Base-by-base conservation (phyloP, 2,888 invertebrate genomes). In the Scaptodrosophila latifasciaeformis region DNA sequence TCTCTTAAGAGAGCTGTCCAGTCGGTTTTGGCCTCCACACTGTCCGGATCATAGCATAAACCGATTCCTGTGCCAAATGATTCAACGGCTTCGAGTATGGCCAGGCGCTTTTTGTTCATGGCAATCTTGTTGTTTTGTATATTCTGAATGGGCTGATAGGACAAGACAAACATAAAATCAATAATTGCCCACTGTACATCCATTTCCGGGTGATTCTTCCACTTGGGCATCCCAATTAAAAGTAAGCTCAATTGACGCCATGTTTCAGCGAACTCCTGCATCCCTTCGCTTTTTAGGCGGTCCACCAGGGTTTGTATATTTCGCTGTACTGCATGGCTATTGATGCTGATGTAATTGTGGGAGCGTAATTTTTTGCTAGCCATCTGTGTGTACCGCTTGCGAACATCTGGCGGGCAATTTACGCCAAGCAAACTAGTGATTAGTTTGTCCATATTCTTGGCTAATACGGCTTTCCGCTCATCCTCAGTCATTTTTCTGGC, bases 161-260 rank as follows among this genome's bases (percentile, higher is more conserved):
- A 83, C 7, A 89, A 62, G 56, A 85, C 72, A 1, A 89, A 61
- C 2, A 89, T 60, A 10, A 89, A 82, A 17, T 87, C 87, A 4
- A 89, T 59, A 30, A 89, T 53, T 0, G 86, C 83, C 88, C 89
- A 89, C 57, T 88, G 87, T 1, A 88, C 68, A 65, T 89, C 88
- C 35, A 81, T 68, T 59, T 85, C 82, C 50, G 82, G 77, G 40
- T 84, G 83, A 12, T 77, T 67, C n/a, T 67, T 49, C 62, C 82
- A 84, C 0, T 70, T 54, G 0, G 82, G 81, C 55, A 84, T 67
- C 0, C 70, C 70, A 2, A 86, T 58, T 12, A 86, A 56, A 18
- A 72, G 56, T 13, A 68, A 65, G 24, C 86, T 82, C 6, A 89
- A 67, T 18, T 84, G 82, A 7, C 82, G 72, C 24, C 89, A 82